phyloP scores from a whole-genome alignment of 2,888 invertebrate species.

The Pseudolycoriella hygida region DNA sequence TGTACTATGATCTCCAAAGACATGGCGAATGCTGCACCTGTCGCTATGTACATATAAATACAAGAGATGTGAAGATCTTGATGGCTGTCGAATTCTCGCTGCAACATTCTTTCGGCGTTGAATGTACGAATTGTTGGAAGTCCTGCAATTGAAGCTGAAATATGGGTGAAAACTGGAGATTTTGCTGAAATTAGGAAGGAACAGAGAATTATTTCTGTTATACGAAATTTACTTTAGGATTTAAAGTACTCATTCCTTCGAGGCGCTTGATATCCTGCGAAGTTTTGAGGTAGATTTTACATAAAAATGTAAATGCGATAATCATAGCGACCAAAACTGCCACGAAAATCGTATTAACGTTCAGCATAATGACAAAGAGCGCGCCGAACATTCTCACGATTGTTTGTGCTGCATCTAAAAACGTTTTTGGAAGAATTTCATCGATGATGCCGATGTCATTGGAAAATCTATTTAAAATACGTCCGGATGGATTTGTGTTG shows the following conservation, averaged over 20 bases:
- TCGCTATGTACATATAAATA: slow-evolving; percentile 42
- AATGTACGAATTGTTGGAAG: slow-evolving; percentile 58
- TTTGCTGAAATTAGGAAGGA: no score
- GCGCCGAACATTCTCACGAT: slow-evolving; percentile 33
- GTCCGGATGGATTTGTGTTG: slow-evolving; percentile 64
- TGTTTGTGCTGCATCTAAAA: slow-evolving; percentile 45
- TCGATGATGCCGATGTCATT: slow-evolving; percentile 74
- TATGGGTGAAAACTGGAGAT: slow-evolving; percentile 64
- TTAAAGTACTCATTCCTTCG: slow-evolving; percentile 28
- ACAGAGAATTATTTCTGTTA: slow-evolving; percentile 11
- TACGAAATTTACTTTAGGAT: slow-evolving; percentile 1
- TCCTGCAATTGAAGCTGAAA: slow-evolving; percentile 55
- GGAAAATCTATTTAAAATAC: slow-evolving; percentile 62
- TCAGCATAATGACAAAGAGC: slow-evolving; percentile 41
- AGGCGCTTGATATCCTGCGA: slow-evolving; percentile 49
- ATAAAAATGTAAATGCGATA: slow-evolving; percentile 36
- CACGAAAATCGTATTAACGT: slow-evolving; percentile 40
- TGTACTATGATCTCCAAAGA: not conserved
- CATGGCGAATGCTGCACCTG: not conserved
- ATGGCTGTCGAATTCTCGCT: slow-evolving; percentile 30
- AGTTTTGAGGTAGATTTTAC: slow-evolving; percentile 45
- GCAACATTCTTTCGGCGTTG: slow-evolving; percentile 42
- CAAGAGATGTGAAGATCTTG: slow-evolving; percentile 49
- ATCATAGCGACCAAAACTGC: slow-evolving; percentile 38
- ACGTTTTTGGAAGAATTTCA: slow-evolving; percentile 50